A percentile compares a stretch with the other conserved stretches of the same genome.
phyloP scores from a whole-genome alignment of 2,797 vertebrate species.

The Ataeniobius toweri region DNA sequence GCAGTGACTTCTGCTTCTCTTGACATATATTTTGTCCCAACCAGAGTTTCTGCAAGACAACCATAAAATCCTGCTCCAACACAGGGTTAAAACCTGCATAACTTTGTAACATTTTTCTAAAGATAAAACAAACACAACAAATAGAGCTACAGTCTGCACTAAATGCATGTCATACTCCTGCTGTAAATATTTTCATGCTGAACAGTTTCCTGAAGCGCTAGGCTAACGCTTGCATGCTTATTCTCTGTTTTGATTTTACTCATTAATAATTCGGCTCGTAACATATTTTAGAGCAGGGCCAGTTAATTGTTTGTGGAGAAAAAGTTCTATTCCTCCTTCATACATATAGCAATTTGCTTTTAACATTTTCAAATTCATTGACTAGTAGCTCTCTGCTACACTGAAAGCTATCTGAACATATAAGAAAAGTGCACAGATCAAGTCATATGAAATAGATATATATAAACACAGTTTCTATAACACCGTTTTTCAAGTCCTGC shows the following conservation, averaged over 20 bases:
- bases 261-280: not conserved
- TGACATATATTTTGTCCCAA: not conserved
- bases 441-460: not conserved
- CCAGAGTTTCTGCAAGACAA: not conserved
- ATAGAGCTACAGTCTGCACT: not conserved
- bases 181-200: not conserved
- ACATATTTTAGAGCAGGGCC: not conserved
- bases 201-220: not conserved
- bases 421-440: not conserved
- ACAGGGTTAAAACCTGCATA: not conserved
- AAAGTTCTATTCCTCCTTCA: not conserved
- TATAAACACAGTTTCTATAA: not conserved
- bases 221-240: not conserved
- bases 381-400: not conserved
- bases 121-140: not conserved
- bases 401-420: not conserved
- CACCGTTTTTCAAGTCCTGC: not conserved
- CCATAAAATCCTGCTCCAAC: not conserved
- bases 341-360: not conserved
- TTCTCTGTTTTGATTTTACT: not conserved
- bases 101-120: not conserved
- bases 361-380: not conserved
- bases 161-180: not conserved
- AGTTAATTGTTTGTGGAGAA: not conserved
- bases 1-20: not conserved